phyloP scores from a whole-genome alignment of 2,797 vertebrate genomes.

The Scomberomorus guttatus region DNA sequence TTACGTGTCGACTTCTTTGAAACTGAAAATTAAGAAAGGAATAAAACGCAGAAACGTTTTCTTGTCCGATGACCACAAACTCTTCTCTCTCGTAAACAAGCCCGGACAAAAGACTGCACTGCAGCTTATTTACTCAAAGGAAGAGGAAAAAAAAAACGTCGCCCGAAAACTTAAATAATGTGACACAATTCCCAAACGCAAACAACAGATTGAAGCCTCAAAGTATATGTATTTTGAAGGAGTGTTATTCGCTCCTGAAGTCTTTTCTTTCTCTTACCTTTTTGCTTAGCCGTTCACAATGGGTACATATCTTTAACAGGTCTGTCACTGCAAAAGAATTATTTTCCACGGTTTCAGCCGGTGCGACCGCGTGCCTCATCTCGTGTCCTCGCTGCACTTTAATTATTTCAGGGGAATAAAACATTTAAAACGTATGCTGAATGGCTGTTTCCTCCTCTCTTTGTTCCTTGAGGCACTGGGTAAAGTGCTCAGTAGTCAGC shows the following conservation, averaged over 20 bases:
- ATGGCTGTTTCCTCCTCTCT: constrained; percentile 71
- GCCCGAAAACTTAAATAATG: background rate
- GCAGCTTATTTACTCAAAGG: constrained; percentile 63
- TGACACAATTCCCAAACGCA: background rate
- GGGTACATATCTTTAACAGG: constrained; percentile 85
- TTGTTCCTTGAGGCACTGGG: constrained; percentile 83
- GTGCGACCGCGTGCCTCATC: constrained; percentile 86
- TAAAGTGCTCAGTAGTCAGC: constrained; percentile 62
- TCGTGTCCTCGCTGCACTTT: constrained; percentile 63
- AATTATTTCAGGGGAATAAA: constrained; percentile 49
- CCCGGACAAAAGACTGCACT: constrained; percentile 82
- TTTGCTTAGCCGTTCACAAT: constrained; percentile 86
- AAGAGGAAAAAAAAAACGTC: background rate
- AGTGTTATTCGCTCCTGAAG: background rate
- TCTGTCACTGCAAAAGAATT: constrained; percentile 78
- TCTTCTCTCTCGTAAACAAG: constrained; percentile 74
- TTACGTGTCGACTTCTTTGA: fast-evolving
- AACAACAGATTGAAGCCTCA: fast-evolving
- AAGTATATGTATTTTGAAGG: background rate
- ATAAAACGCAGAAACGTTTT: background rate
- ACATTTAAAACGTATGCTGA: constrained; percentile 17
- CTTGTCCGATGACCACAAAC: constrained; percentile 32
- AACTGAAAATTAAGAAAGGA: background rate
- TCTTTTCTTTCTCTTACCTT: constrained; percentile 80
- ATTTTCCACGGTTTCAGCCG: constrained; percentile 82